Base-by-base conservation (phyloP, 2,113 vertebrate genomes). In the Mola mola region DNA sequence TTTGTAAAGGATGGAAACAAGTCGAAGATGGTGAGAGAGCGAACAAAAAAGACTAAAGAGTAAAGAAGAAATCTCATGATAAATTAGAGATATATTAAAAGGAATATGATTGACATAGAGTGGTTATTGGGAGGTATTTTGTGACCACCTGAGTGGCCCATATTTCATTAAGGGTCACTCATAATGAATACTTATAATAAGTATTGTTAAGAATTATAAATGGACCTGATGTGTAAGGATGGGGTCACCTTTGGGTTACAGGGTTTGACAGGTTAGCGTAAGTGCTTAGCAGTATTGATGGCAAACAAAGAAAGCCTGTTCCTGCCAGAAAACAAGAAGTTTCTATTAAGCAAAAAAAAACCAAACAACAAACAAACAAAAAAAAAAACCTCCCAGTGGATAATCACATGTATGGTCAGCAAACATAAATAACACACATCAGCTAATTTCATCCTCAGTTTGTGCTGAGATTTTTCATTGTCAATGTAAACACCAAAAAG, bases 31-130 rank as follows among this genome's bases (percentile, higher is more conserved):
- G 85, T 43, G 66, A 72, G 66, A 60, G 79, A 17, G 60, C 41
- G 75, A 72, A 55, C 75, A 83, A 86, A 85, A 78, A 78, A 80
- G 73, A 88, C 29, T 88, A 76, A 90, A 89, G 79, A 89, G 78
- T 81, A 64, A 41, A 74, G 43, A 37, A 6, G 11, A 44, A 40
- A 48, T 28, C 13, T 24, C 3, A 20, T 16, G 5, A 43, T 24
- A 10, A 51, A 41, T 44, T 52, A 44, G 2, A 52, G 15, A 9
- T n/a, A 7, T 36, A 38, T 31, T 47, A 47, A 12, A 73, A 64
- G n/a, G 13, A 33, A 17, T 25, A 49, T 16, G 58, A 20, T 48
- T 42, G 28, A 61, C 3, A 29, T 19, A 5, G 73, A 79, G 29
- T 57, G 53, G 47, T 49, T 5, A 17, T 52, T 12, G 33, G 47